A percentile compares a stretch with the other conserved stretches of the same genome.
Evolutionary conservation across 2,797 vertebrate genomes (phyloP).

Genomic region (Podarcis siculus): DNA sequence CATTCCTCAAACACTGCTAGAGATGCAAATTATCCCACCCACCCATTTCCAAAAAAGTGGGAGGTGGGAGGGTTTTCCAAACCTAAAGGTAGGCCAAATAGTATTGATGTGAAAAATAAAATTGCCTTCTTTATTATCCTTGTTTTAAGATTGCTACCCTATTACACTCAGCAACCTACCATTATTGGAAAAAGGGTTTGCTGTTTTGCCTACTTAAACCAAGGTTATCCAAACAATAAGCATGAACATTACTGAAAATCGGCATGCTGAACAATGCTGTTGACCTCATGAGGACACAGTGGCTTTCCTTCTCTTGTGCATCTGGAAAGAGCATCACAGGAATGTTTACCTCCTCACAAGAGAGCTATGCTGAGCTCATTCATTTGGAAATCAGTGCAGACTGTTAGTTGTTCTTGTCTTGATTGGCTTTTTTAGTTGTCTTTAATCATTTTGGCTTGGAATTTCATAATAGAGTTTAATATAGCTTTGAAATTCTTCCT

Average conservation of each 20-base stretch:
- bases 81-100: background rate
- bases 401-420: slow-evolving; percentile 15
- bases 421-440: background rate
- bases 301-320: background rate
- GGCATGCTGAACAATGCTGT: background rate
- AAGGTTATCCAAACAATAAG: slow-evolving; percentile 44
- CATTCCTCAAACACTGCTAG: background rate
- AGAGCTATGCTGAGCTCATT: slow-evolving; percentile 27
- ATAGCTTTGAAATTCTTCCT: slow-evolving; percentile 12
- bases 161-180: background rate
- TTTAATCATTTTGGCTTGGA: slow-evolving; percentile 13
- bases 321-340: slow-evolving; percentile 31
- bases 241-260: slow-evolving; percentile 18
- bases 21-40: background rate
- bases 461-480: background rate
- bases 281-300: slow-evolving; percentile 20
- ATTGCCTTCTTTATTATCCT: background rate
- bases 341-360: background rate
- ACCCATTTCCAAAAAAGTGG: background rate
- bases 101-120: background rate
- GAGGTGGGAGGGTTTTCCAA: background rate
- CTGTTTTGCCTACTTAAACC: slow-evolving; percentile 4
- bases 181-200: background rate
- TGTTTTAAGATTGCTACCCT: slow-evolving; percentile 1
- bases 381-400: background rate